Evolutionary conservation across 2,113 vertebrate species (phyloP).

Genomic region (Natator depressus): DNA sequence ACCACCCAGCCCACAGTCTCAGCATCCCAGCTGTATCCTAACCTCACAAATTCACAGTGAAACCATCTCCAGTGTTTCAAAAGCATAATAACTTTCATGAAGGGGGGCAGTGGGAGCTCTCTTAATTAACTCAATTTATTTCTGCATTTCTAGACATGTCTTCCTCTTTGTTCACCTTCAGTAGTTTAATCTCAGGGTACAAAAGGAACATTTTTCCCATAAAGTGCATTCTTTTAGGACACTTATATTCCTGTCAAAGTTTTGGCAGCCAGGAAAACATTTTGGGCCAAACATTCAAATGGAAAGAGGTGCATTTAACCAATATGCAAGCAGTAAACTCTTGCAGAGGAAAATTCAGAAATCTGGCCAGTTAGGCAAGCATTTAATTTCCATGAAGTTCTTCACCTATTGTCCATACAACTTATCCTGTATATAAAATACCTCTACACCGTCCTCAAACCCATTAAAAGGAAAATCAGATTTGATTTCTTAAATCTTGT

Average conservation of each 20-base stretch:
- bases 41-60: constrained; percentile 75
- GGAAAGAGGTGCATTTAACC: constrained; percentile 20
- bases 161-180: constrained; percentile 53
- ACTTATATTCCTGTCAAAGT: constrained; percentile 20
- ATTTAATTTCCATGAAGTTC: constrained; percentile 16
- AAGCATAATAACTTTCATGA: constrained; percentile 69
- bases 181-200: constrained; percentile 18
- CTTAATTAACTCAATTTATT: constrained; percentile 57
- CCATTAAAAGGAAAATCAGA: constrained; percentile 43
- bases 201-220: constrained; percentile 15
- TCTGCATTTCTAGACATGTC: constrained; percentile 47
- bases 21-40: constrained; percentile 77
- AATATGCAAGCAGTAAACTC: background rate
- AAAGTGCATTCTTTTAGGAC: constrained; percentile 13
- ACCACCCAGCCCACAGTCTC: constrained; percentile 76
- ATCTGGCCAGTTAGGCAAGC: background rate
- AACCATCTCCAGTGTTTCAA: constrained; percentile 74
- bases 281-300: background rate
- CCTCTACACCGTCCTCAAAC: constrained; percentile 21
- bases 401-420: background rate
- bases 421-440: background rate
- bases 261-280: background rate
- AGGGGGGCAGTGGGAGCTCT: constrained; percentile 61
- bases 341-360: background rate
- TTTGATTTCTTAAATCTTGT: constrained; percentile 14